A percentile compares a stretch with the other conserved stretches of the same genome.
These are phyloP conservation scores for Lota lota DNA, from an alignment of 2,113 vertebrate species.

Conservation along the genomic window DNA sequence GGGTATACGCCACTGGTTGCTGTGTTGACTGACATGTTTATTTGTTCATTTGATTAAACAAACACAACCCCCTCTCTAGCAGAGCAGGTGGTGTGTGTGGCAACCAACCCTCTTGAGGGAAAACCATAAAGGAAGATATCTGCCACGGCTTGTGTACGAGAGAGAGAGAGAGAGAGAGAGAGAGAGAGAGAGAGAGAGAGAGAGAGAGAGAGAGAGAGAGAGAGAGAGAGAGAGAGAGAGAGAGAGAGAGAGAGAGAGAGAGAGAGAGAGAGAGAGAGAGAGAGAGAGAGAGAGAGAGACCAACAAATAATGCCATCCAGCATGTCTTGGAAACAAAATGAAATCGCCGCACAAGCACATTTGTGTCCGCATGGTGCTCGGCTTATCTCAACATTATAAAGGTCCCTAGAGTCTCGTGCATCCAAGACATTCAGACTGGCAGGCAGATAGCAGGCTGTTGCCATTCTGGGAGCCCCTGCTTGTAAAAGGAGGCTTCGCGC, in stretches of 20 bases:
- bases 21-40: slow-evolving; percentile 66
- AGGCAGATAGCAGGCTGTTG: slow-evolving; percentile 31
- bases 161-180: slow-evolving; percentile 32
- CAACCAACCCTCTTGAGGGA: slow-evolving; percentile 47
- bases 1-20: neutral
- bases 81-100: slow-evolving; percentile 48
- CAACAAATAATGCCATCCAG: slow-evolving; percentile 52
- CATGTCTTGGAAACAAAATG: slow-evolving; percentile 35
- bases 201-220: slow-evolving; percentile 40
- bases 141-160: slow-evolving; percentile 40
- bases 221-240: slow-evolving; percentile 40
- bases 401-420: slow-evolving; percentile 16
- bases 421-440: slow-evolving; percentile 33
- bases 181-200: slow-evolving; percentile 40
- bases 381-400: slow-evolving; percentile 45
- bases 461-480: slow-evolving; percentile 4
- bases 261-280: slow-evolving; percentile 3
- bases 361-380: slow-evolving; percentile 26
- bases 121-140: slow-evolving; percentile 57
- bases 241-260: slow-evolving; percentile 41
- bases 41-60: slow-evolving; percentile 60
- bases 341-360: slow-evolving; percentile 30
- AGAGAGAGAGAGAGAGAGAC: slow-evolving; percentile 31
- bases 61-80: slow-evolving; percentile 45
- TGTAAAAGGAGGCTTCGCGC: slow-evolving; percentile 28